Base-by-base conservation (phyloP, 2,797 vertebrate genomes). In the Cyclopterus lumpus region DNA sequence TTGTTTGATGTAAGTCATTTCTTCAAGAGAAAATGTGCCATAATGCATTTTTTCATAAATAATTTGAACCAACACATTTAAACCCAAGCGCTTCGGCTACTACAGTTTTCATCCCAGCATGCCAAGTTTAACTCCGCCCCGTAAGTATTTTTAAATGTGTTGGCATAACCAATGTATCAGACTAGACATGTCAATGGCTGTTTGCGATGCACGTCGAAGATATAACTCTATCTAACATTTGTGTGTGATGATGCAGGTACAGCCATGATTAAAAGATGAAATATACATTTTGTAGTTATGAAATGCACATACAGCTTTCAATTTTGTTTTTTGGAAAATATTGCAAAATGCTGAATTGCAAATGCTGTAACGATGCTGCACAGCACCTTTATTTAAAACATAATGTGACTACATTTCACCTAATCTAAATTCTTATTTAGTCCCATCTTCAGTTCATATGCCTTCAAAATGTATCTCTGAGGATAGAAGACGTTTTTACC, bases 121-220 rank as follows among this genome's bases (percentile, higher is more conserved):
- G 26, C 44, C 59, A 54, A 9, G 9, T 44, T n/a, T 40, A 24
- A 11, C 24, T 67, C 15, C 20, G 6, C 1, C 2, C 55, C n/a
- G 24, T 30, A 40, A 64, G 48, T 2, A 57, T 11, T 6, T 38
- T 38, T 69, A 20, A 30, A 42, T 64, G 36, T 71, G 28, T 69
- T 53, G 44, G 49, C 40, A 78, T 64, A 64, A 16, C 8, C 44
- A 46, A 46, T 46, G 46, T 4, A 20, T 46, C 18, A 48, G 46
- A 48, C 18, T n/a, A 48, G 18, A 48, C 5, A 20, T 16, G 42
- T 44, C 40, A 20, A 20, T 46, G 46, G 46, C 71, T 78, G 65
- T 80, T 80, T 61, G 4, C 51, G n/a, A 51, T 24, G n/a, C 49
- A 51, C 22, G 9, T 24, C 8, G 4, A 22, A 24, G 49, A 51